These are phyloP conservation scores for Hyposmocoma kahamanoa DNA, from an alignment of 1,140 invertebrate genomes.

Conservation along the genomic window DNA sequence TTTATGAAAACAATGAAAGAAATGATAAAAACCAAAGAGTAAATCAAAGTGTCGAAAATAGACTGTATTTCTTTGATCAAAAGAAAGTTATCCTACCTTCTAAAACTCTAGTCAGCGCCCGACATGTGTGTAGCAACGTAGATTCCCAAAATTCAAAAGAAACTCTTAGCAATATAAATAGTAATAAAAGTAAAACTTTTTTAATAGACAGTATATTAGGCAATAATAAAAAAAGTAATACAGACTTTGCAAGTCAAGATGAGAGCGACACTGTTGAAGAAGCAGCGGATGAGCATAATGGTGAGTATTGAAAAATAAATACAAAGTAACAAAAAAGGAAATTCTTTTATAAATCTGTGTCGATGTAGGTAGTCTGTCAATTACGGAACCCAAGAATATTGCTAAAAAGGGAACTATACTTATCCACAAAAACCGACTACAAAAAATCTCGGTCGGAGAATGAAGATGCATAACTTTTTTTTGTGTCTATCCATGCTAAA, in stretches of 20 bases:
- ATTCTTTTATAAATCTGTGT: too few relatives aligned
- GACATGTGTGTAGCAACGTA: slow-evolving; percentile 24
- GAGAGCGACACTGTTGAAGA: slow-evolving; percentile 42
- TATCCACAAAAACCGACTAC: too few relatives aligned
- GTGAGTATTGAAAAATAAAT: too few relatives aligned
- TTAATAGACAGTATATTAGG: slow-evolving; percentile 66
- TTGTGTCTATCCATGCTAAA: too few relatives aligned
- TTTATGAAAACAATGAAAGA: slow-evolving; percentile 55
- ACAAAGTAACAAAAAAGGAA: too few relatives aligned
- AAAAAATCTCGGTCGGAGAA: too few relatives aligned
- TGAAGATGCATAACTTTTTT: too few relatives aligned
- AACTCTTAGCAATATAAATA: slow-evolving; percentile 26
- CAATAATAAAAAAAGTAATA: slow-evolving; percentile 34
- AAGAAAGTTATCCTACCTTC: slow-evolving; percentile 21
- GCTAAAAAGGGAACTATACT: too few relatives aligned
- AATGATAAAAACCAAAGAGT: slow-evolving; percentile 12
- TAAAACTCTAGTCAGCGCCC: slow-evolving; percentile 25
- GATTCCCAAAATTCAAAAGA: slow-evolving; percentile 22
- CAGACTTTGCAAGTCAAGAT: slow-evolving; percentile 11
- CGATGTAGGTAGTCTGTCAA: too few relatives aligned
- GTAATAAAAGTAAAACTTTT: slow-evolving; percentile 57
- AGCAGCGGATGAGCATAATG: slow-evolving; percentile 58
- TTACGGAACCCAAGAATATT: too few relatives aligned
- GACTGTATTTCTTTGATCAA: slow-evolving; percentile 29
- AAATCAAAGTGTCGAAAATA: slow-evolving; percentile 22